Evolutionary conservation across 2,113 vertebrate species (phyloP).

Genomic region (Dolichotis patagonum): DNA sequence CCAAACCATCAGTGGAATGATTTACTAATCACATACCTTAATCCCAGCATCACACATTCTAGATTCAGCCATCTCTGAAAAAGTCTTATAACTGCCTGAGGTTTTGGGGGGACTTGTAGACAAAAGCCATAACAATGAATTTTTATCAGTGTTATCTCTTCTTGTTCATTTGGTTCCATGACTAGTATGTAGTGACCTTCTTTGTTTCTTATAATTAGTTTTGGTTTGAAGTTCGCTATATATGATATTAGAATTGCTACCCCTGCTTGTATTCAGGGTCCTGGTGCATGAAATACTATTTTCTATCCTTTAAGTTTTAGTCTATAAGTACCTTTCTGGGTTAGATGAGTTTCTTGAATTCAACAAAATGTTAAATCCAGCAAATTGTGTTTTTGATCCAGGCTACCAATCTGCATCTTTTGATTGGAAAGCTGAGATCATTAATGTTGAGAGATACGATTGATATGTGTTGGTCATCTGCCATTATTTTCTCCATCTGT

Average conservation of each 20-base stretch:
- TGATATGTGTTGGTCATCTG: neutral
- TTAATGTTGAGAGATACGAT: neutral
- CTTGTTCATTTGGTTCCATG: neutral
- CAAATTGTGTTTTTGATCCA: neutral
- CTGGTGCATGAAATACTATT: too few species aligned
- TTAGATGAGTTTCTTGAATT: neutral
- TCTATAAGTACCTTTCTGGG: neutral
- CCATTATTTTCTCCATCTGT: neutral
- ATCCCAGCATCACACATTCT: neutral
- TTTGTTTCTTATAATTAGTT: neutral
- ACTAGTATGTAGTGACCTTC: neutral
- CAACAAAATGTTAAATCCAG: neutral
- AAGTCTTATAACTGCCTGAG: neutral
- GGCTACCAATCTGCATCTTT: neutral
- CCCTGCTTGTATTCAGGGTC: too few species aligned
- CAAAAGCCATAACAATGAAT: neutral
- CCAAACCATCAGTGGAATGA: neutral
- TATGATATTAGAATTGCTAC: too few species aligned
- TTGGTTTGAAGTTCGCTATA: too few species aligned
- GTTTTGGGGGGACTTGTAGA: too few species aligned
- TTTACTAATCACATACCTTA: neutral
- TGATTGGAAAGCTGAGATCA: neutral
- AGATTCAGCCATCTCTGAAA: neutral
- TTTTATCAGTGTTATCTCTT: neutral
- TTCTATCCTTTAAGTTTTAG: too few species aligned